Conservation (phyloP, 2,888 invertebrate species). For the Archips xylosteana region DNA sequence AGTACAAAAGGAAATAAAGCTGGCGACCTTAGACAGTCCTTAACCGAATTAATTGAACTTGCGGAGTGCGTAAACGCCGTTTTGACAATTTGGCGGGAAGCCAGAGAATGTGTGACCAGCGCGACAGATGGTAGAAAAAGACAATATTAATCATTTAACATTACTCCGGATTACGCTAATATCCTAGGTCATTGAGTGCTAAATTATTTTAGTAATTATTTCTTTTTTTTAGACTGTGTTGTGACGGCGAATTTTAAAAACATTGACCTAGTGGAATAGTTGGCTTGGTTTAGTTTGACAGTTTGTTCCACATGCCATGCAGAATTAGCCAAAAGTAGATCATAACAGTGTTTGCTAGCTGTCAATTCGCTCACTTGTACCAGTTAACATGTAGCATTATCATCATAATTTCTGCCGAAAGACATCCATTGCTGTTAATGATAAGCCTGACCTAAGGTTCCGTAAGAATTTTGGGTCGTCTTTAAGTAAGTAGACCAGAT, state of each 20-base stretch:
- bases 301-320: too few relatives aligned
- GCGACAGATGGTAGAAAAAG: conserved; percentile 10
- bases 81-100: neutral
- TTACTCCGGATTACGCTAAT: conserved; percentile 5
- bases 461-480: too few relatives aligned
- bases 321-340: too few relatives aligned
- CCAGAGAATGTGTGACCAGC: neutral
- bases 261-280: too few relatives aligned
- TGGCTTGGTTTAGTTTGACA: neutral
- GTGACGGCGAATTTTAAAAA: neutral
- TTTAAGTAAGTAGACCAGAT: too few relatives aligned
- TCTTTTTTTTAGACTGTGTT: neutral
- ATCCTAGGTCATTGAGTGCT: neutral
- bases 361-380: too few relatives aligned
- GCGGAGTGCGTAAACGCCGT: neutral
- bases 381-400: too few relatives aligned
- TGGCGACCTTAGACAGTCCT: conserved; percentile 10
- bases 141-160: conserved; percentile 11
- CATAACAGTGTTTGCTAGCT: too few relatives aligned
- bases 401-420: too few relatives aligned
- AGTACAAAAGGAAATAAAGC: conserved; percentile 14
- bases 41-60: conserved; percentile 26
- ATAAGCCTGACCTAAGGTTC: too few relatives aligned
- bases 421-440: too few relatives aligned
- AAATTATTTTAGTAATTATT: conserved; percentile 9